phyloP scores from a whole-genome alignment of 64 coral and sea anemone species.

The Porites australiensis region DNA sequence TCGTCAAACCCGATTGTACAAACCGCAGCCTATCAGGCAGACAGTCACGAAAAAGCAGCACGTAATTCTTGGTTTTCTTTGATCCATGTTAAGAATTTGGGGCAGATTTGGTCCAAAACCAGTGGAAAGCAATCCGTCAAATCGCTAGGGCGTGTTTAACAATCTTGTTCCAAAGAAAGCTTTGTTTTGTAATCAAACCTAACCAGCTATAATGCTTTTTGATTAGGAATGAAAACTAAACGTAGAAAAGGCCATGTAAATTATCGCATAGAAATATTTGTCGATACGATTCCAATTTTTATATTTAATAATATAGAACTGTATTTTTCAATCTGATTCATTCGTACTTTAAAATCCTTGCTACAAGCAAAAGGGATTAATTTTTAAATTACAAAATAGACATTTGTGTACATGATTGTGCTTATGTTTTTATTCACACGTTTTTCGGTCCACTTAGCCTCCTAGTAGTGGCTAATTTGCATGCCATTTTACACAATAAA shows the following conservation, averaged over 20 bases:
- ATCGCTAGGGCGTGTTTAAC: slow-evolving; percentile 18
- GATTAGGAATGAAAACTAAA: neutral
- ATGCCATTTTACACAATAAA: slow-evolving; percentile 32
- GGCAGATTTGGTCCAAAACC: slow-evolving; percentile 4
- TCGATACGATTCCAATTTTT: slow-evolving; percentile 14
- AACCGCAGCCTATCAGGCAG: slow-evolving; percentile 13
- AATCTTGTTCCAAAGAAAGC: neutral
- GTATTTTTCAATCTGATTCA: slow-evolving; percentile 46
- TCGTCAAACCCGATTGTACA: slow-evolving; percentile 30
- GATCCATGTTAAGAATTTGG: slow-evolving; percentile 6
- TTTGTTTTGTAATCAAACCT: slow-evolving; percentile 42
- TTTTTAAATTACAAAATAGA: slow-evolving; percentile 33
- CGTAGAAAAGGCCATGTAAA: slow-evolving; percentile 3
- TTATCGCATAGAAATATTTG: neutral
- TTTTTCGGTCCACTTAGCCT: slow-evolving; percentile 21
- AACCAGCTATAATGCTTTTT: slow-evolving; percentile 29
- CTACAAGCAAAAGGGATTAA: slow-evolving; percentile 50
- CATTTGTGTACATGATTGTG: slow-evolving; percentile 16
- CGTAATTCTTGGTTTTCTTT: slow-evolving; percentile 18
- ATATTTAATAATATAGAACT: slow-evolving; percentile 50
- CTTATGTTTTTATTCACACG: slow-evolving; percentile 30
- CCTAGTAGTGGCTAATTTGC: neutral
- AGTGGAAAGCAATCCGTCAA: neutral
- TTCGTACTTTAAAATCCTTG: slow-evolving; percentile 46
- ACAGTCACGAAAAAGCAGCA: neutral